Evolutionary conservation across 2,113 vertebrate species (phyloP).

Genomic region (Mormoops blainvillei): DNA sequence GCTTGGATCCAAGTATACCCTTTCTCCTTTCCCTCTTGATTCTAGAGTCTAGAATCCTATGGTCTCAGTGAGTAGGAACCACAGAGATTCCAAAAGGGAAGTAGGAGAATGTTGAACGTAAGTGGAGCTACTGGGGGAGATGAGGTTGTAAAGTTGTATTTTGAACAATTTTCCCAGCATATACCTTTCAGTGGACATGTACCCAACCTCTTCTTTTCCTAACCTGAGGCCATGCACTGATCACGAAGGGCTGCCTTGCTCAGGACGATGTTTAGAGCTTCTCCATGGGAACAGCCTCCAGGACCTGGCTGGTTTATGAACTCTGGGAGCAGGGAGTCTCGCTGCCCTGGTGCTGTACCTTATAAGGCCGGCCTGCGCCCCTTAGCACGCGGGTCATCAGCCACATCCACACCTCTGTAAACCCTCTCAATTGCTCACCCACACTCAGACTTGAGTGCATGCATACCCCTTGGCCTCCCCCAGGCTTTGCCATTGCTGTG

Average conservation of each 20-base stretch:
- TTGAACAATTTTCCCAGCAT: not conserved
- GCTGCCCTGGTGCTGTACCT: not conserved
- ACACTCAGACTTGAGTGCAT: not conserved
- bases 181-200: not conserved
- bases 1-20: not conserved
- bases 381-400: accelerated
- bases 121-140: not conserved
- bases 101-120: not conserved
- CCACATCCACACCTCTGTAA: no score
- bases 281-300: not conserved
- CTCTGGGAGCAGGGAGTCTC: not conserved
- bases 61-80: not conserved
- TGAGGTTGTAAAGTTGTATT: not conserved
- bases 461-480: accelerated
- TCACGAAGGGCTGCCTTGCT: not conserved
- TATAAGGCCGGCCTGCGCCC: not conserved
- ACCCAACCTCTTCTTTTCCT: no score
- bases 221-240: not conserved
- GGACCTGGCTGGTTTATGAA: not conserved
- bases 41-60: not conserved
- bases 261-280: not conserved
- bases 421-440: not conserved
- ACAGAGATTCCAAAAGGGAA: not conserved
- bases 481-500: not conserved
- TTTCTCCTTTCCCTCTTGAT: not conserved